Evolutionary conservation across 1,140 invertebrate genomes (phyloP).

Genomic region (Hyles vespertilio): DNA sequence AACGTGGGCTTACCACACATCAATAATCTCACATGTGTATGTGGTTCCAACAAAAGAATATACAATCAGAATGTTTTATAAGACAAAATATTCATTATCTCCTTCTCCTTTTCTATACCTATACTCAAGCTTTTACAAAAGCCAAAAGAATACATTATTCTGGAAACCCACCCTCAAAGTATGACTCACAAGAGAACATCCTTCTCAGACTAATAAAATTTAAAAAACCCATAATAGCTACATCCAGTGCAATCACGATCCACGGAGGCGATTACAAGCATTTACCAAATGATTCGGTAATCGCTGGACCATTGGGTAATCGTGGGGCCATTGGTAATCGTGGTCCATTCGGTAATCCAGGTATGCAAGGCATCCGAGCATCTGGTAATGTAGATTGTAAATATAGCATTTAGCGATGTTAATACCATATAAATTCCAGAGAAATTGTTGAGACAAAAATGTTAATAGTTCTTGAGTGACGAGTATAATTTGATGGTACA

Average conservation of each 20-base stretch:
- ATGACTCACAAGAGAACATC: no score
- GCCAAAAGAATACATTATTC: no score
- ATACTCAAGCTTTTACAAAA: no score
- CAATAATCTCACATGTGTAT: no score
- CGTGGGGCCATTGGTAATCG: conserved; percentile 49
- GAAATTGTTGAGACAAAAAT: conserved; percentile 2
- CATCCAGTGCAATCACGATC: conserved; percentile 48
- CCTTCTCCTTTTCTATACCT: no score
- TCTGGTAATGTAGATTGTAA: conserved; percentile 20
- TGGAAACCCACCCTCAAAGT: no score
- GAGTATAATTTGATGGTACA: no score
- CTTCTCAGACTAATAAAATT: background rate
- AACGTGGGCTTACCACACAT: no score
- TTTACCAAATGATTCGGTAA: conserved; percentile 66
- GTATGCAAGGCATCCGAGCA: no score
- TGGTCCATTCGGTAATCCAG: background rate
- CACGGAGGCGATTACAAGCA: conserved; percentile 59
- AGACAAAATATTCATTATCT: no score
- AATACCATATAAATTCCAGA: conserved; percentile 19
- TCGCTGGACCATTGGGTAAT: conserved; percentile 49
- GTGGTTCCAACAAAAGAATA: no score
- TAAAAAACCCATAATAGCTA: conserved; percentile 36
- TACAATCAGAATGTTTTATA: no score
- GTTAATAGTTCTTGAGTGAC: background rate
- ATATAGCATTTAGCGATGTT: conserved; percentile 46